Conservation (phyloP, 1,140 invertebrate genomes). For the Trichoplusia ni region DNA sequence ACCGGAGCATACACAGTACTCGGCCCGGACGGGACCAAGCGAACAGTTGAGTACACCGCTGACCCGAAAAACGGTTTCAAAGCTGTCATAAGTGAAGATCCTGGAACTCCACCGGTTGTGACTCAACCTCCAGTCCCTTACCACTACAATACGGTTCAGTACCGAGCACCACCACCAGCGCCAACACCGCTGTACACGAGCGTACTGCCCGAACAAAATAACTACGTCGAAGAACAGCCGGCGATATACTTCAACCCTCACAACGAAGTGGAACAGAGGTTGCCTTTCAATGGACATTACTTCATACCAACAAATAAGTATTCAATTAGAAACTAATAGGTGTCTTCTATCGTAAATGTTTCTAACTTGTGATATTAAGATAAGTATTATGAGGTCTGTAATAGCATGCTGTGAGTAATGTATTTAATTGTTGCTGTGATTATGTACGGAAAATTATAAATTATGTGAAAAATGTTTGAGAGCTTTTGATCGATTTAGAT, state of each 20-base stretch:
- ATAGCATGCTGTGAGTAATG: conserved; percentile 19
- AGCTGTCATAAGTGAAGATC: conserved; percentile 83
- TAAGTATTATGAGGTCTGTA: neutral
- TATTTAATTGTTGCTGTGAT: conserved; percentile 3
- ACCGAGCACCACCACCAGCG: neutral
- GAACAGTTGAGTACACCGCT: conserved; percentile 87
- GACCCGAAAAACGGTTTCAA: conserved; percentile 87
- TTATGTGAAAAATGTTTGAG: too few relatives aligned
- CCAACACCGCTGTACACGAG: neutral
- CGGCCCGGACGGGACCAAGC: conserved; percentile 85
- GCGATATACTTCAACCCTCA: conserved; percentile 5
- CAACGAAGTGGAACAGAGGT: neutral
- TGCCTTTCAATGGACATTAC: neutral
- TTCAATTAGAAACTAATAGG: conserved; percentile 4
- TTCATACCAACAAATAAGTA: conserved; percentile 17
- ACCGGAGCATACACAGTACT: conserved; percentile 83
- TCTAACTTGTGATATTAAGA: conserved; percentile 29
- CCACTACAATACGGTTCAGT: neutral
- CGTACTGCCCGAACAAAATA: too few relatives aligned
- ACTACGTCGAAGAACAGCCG: neutral
- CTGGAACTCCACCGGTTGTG: conserved; percentile 13
- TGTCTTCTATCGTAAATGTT: conserved; percentile 7
- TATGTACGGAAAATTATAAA: too few relatives aligned
- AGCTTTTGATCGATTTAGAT: too few relatives aligned
- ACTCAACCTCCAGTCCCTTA: neutral